These are phyloP conservation scores for Melanotaenia pygmaea DNA, from an alignment of 2,797 vertebrate species.

Conservation along the genomic window DNA sequence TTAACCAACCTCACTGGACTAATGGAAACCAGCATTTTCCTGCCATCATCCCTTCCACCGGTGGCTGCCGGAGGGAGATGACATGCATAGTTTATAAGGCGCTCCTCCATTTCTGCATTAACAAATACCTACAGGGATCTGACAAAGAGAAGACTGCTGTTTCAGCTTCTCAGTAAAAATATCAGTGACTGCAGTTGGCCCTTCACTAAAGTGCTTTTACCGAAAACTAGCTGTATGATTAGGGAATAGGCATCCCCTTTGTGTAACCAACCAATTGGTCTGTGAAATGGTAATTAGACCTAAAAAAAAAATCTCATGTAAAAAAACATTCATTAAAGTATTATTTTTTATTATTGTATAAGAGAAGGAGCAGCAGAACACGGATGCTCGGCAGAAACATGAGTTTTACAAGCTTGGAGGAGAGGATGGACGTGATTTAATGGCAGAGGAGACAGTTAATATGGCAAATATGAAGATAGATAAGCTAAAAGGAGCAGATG, in stretches of 20 bases:
- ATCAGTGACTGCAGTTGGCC: conserved; percentile 33
- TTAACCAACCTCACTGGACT: conserved; percentile 73
- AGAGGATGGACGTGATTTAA: conserved; percentile 46
- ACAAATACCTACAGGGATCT: conserved; percentile 74
- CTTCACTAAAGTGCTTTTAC: conserved; percentile 26
- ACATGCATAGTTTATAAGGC: conserved; percentile 80
- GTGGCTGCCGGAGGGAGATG: conserved; percentile 72
- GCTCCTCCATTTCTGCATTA: conserved; percentile 71
- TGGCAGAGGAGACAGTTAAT: conserved; percentile 43
- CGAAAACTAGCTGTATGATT: conserved; percentile 49
- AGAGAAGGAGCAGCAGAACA: conserved; percentile 14
- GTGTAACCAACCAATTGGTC: conserved; percentile 53
- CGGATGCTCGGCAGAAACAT: conserved; percentile 6
- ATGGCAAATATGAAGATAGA: conserved; percentile 47
- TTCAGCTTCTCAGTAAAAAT: conserved; percentile 66
- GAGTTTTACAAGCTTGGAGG: conserved; percentile 32
- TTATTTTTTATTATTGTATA: neutral
- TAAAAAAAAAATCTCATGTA: conserved; percentile 9
- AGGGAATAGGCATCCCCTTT: conserved; percentile 28
- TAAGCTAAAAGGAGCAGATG: conserved; percentile 51
- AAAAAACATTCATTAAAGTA: conserved; percentile 27
- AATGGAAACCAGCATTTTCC: conserved; percentile 74
- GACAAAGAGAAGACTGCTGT: conserved; percentile 67
- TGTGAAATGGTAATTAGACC: conserved; percentile 48
- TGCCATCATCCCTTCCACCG: conserved; percentile 68